Percentiles rank a stretch among this genome's conserved stretches.
Evolutionary conservation across 2,113 vertebrate genomes (phyloP).

Genomic region (Ochotona curzoniae): DNA sequence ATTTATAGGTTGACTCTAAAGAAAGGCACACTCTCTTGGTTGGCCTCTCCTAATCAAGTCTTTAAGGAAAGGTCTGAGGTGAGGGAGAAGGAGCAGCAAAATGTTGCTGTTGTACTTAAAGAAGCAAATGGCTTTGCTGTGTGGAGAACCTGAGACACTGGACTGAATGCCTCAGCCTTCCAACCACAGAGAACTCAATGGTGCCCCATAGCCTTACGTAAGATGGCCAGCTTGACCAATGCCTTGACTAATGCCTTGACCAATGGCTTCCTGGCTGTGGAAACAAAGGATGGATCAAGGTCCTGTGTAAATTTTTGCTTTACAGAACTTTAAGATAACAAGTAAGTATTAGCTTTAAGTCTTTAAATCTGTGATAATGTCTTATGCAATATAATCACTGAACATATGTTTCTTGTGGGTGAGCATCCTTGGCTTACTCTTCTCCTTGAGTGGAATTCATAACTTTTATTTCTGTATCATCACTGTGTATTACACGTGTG

Average conservation of each 20-base stretch:
- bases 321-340: neutral
- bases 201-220: neutral
- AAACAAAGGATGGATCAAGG: neutral
- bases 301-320: neutral
- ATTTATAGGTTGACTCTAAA: neutral
- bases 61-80: neutral
- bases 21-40: neutral
- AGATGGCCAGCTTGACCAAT: neutral
- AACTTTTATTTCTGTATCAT: neutral
- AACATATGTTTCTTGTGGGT: neutral
- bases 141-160: neutral
- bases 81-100: neutral
- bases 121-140: neutral
- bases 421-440: neutral
- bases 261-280: neutral
- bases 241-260: neutral
- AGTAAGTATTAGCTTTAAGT: neutral
- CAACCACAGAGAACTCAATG: neutral
- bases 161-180: neutral
- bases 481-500: neutral
- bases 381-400: no score
- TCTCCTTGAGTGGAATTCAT: neutral
- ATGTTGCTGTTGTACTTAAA: neutral
- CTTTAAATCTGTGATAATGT: neutral
- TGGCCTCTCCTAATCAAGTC: neutral